These are phyloP conservation scores for Pyrrhopygopsis socrates DNA, from an alignment of 2,888 invertebrate genomes.

Conservation along the genomic window DNA sequence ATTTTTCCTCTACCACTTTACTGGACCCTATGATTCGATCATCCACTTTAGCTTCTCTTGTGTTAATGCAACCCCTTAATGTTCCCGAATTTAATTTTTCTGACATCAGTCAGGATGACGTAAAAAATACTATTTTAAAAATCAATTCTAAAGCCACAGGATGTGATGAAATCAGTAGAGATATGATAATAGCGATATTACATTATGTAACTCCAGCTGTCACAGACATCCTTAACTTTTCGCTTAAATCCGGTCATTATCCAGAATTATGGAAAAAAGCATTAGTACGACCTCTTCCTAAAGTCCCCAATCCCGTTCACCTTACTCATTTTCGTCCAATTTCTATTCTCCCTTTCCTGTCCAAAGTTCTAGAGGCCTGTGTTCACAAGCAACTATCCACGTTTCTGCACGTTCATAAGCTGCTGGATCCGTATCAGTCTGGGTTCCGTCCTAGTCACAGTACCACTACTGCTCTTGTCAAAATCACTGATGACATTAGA, in stretches of 20 bases:
- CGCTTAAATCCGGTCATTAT: background rate
- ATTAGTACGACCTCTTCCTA: constrained; percentile 29
- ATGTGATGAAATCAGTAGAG: too few relatives aligned
- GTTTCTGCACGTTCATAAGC: background rate
- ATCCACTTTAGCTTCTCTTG: background rate
- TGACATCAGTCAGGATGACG: background rate
- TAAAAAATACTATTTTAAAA: background rate
- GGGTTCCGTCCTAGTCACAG: too few relatives aligned
- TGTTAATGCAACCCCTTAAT: background rate
- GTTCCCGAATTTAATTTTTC: background rate
- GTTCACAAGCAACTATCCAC: constrained; percentile 20
- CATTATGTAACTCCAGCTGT: background rate
- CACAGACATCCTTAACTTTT: background rate
- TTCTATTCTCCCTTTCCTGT: constrained; percentile 36
- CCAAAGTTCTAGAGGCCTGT: constrained; percentile 15
- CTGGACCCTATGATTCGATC: background rate
- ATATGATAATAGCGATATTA: background rate
- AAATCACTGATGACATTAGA: too few relatives aligned
- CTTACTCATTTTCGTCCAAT: constrained; percentile 31
- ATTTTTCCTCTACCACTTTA: background rate
- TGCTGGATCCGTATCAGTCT: background rate
- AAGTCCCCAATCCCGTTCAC: background rate
- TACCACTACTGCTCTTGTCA: too few relatives aligned
- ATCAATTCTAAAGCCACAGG: too few relatives aligned
- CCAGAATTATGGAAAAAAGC: background rate